Evolutionary conservation across 2,113 vertebrate species (phyloP).

Genomic region (Prolemur simus): DNA sequence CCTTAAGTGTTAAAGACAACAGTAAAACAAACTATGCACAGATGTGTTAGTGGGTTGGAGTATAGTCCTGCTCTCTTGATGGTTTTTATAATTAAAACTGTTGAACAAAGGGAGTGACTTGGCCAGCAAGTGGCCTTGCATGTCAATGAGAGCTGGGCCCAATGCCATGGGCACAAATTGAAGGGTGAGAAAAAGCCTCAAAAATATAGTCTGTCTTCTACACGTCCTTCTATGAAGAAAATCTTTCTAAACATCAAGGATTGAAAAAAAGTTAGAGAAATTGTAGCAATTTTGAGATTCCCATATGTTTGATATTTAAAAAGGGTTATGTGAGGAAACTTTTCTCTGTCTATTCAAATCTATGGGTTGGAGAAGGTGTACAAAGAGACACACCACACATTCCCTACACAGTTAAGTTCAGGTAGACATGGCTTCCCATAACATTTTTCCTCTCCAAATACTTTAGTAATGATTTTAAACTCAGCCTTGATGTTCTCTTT

Average conservation of each 20-base stretch:
- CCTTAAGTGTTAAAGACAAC: background rate
- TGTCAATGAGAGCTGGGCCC: background rate
- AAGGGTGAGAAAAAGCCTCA: background rate
- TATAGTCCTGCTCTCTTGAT: background rate
- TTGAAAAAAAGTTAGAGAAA: background rate
- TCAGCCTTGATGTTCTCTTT: background rate
- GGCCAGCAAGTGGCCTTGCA: background rate
- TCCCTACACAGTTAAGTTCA: background rate
- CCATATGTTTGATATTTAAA: background rate
- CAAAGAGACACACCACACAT: too few species aligned
- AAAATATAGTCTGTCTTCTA: background rate
- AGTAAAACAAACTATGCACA: background rate
- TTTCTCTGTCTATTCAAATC: background rate
- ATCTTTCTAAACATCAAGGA: background rate
- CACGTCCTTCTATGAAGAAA: background rate
- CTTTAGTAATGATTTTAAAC: background rate
- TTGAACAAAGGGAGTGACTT: background rate
- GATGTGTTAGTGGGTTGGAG: background rate
- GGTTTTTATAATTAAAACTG: conserved; percentile 3
- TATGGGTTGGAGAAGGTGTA: background rate
- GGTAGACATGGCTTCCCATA: background rate
- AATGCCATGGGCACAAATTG: background rate
- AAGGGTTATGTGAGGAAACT: background rate
- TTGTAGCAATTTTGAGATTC: background rate
- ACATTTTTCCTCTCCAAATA: background rate